Base-by-base conservation (phyloP, 2,888 invertebrate species). In the Andrena marginata region DNA sequence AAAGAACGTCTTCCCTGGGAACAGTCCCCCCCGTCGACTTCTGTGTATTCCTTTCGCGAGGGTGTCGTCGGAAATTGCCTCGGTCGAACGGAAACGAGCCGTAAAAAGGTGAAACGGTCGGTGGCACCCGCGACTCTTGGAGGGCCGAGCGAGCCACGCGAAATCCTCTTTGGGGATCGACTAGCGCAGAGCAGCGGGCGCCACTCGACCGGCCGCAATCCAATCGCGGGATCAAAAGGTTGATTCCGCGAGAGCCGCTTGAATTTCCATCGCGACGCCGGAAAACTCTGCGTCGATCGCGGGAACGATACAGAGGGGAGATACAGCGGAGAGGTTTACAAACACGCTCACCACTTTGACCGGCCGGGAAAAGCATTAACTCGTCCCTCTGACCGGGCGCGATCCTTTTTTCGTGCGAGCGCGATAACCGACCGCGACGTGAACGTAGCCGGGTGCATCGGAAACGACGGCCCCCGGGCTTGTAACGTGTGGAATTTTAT, bases 181-280 rank as follows among this genome's bases (percentile, higher is more conserved):
- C 23, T 26, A 59, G 20, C 31, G 31, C 51, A 35, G 42, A 20
- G 51, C 49, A 31, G 64, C 48, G 35, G 42, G 42, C 42, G 16
- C 42, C 42, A 42, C 42, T 42, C 54, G 78, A 67, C 63, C 56
- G 54, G 20, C 13, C 60, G 35, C 80, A 72, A 80, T 81, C 54
- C 31, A 81, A 81, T 81, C 72, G 72, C 20, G 8, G 67, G 56
- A 64, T 79, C 80, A 80, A 79, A 81, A 72, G 80, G 67, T 33
- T 60, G 65, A 71, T 63, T 48, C 23, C 60, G 26, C 51, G 59
- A 78, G 67, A 78, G 79, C 67, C 56, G 67, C 33, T 77, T 67
- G 71, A 77, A 64, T 80, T 35, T 48, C 33, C 62, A 23, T n/a
- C 51, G 64, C 31, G 68, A 54, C 63, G 67, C 8, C 16, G 49